These are phyloP conservation scores for Plumapathes pennacea DNA, from an alignment of 92 coral and sea anemone species.

Conservation along the genomic window DNA sequence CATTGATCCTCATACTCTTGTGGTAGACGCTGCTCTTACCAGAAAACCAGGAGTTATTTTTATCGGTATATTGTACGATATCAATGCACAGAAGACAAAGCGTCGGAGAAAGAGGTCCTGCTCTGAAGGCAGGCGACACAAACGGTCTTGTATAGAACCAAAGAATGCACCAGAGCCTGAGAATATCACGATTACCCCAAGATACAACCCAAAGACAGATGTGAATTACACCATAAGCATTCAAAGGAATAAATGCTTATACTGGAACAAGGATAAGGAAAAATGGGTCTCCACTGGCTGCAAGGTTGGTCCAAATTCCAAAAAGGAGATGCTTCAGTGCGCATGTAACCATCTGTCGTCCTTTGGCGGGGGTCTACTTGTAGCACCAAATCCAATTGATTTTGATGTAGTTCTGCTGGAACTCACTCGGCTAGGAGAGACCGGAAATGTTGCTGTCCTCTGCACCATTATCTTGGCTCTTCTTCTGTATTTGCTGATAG, in stretches of 20 bases:
- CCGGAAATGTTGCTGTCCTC: constrained; percentile 44
- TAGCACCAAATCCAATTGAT: constrained; percentile 57
- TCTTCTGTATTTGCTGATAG: constrained; percentile 29
- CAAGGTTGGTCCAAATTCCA: constrained; percentile 43
- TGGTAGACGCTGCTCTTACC: not conserved
- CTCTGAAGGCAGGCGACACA: constrained; percentile 46
- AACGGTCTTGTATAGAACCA: constrained; percentile 68
- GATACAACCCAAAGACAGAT: constrained; percentile 53
- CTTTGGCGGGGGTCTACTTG: constrained; percentile 57
- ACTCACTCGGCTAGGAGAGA: constrained; percentile 17
- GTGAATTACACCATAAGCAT: constrained; percentile 61
- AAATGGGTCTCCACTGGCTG: constrained; percentile 64
- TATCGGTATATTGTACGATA: constrained; percentile 41
- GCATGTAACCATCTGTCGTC: constrained; percentile 57
- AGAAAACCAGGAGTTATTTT: constrained; percentile 28
- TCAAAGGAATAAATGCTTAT: constrained; percentile 41
- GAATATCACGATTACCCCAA: constrained; percentile 27
- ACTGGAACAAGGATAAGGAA: constrained; percentile 33
- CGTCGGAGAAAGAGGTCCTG: constrained; percentile 64
- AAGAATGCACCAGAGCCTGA: constrained; percentile 68
- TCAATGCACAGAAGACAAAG: not conserved
- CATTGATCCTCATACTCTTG: not conserved
- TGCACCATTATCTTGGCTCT: constrained; percentile 7
- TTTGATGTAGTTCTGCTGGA: constrained; percentile 39
- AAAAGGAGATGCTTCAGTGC: constrained; percentile 31